Base-by-base conservation (phyloP, 1,140 invertebrate genomes). In the Caenorhabditis latens region DNA sequence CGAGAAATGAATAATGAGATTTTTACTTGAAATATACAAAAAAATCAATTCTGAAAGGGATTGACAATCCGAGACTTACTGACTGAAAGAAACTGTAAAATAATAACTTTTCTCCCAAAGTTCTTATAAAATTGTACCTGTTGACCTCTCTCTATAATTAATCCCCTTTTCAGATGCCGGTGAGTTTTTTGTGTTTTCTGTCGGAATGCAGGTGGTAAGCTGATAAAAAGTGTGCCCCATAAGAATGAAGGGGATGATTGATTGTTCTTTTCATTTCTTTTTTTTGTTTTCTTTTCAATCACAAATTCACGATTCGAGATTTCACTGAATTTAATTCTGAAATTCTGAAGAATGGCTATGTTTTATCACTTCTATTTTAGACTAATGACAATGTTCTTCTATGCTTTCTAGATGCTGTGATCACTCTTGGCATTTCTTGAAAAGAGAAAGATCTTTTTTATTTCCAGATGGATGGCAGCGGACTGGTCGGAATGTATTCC, bases 101-200 rank as follows among this genome's bases (percentile, higher is more conserved):
- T 32, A 32, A 2, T 32, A 32, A 32, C 1, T 32, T 32, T 32
- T 32, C 32, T 32, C 32, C 32, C 32, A 32, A 32, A 32, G 32
- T 32, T 32, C 32, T 32, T 32, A 0, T 32, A 32, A 1, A 32
- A 32, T 32, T 32, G 0, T 32, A 1, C 32, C 32, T 32, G 2
- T 58, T 21, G 21, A n/a, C n/a, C 21, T n/a, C 16, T 58, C n/a
- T 58, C 21, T n/a, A 58, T 58, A 14, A 21, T 63, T 4, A 40
- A 40, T 24, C n/a, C n/a, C 16, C 46, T 32, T 84, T 87, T 87
- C 83, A 84, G 83, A 85, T 86, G 89, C 94, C 67, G 91, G 93
- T 84, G 94, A 94, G 87, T 92, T 94, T 67, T 93, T 94, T 82
- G 93, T 94, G 84, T 90, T 94, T 50, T 93, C 93, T 2, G 93